Conservation (phyloP, 2,113 vertebrate species). For the Elanus axillaris region DNA sequence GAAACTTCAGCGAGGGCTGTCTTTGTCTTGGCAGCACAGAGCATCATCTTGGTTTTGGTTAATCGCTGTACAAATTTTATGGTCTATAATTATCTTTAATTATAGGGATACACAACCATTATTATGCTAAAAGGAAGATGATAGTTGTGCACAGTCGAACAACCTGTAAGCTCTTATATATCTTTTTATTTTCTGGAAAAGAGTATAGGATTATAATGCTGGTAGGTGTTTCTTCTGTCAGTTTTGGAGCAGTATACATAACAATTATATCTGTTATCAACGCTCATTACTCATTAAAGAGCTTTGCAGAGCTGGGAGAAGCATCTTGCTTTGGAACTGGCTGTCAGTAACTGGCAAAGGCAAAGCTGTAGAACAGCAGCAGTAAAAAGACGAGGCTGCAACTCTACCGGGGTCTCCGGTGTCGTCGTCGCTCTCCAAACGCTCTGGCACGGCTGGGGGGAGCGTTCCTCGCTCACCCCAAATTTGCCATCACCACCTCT, state of each 20-base stretch:
- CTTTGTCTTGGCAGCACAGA: slow-evolving; percentile 46
- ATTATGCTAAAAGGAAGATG: slow-evolving; percentile 64
- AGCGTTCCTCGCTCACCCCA: neutral
- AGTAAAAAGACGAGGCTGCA: neutral
- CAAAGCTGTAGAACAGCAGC: neutral
- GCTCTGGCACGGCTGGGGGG: neutral
- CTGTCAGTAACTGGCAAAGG: neutral
- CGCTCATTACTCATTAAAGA: neutral
- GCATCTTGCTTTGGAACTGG: neutral
- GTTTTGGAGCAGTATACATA: neutral
- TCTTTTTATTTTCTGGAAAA: slow-evolving; percentile 24
- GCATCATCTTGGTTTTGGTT: slow-evolving; percentile 41
- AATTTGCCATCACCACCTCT: neutral
- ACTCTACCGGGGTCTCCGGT: neutral
- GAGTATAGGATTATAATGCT: neutral
- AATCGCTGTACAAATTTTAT: slow-evolving; percentile 54
- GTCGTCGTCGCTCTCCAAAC: neutral
- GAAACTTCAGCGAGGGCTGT: neutral
- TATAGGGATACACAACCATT: slow-evolving; percentile 27
- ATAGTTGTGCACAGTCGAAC: slow-evolving; percentile 30
- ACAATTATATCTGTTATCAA: slow-evolving; percentile 4
- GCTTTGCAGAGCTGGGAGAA: neutral
- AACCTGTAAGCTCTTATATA: slow-evolving; percentile 5
- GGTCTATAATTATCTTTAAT: slow-evolving; percentile 67
- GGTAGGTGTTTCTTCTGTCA: slow-evolving; percentile 12